Conservation (phyloP, 2,797 vertebrate species). For the Liparis tanakae region DNA sequence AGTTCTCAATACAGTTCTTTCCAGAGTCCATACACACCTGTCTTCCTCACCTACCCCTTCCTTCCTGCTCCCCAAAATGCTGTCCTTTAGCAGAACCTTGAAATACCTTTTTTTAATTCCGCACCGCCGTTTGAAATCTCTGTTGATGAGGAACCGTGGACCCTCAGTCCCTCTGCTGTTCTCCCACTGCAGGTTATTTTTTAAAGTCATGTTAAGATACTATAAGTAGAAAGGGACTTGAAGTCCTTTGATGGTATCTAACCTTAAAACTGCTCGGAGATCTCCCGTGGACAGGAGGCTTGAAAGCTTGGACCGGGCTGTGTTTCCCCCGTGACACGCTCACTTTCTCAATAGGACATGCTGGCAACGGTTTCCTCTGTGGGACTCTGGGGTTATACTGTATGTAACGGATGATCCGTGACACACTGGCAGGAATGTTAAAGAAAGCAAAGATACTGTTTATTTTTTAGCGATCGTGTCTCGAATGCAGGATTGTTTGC, state of each 20-base stretch:
- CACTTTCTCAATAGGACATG: slow-evolving; percentile 45
- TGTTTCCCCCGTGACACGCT: slow-evolving; percentile 57
- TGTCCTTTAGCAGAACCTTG: slow-evolving; percentile 84
- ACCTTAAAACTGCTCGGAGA: slow-evolving; percentile 81
- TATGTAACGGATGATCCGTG: slow-evolving; percentile 56
- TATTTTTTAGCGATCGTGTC: slow-evolving; percentile 19
- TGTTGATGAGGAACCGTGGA: slow-evolving; percentile 83
- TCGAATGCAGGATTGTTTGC: slow-evolving; percentile 1
- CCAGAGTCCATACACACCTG: slow-evolving; percentile 74
- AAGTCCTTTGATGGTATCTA: slow-evolving; percentile 77
- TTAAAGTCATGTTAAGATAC: slow-evolving; percentile 85
- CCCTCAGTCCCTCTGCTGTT: slow-evolving; percentile 73
- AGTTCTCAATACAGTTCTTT: slow-evolving; percentile 70
- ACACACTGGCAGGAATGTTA: slow-evolving; percentile 38
- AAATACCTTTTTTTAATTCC: slow-evolving; percentile 83
- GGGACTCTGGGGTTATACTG: slow-evolving; percentile 48
- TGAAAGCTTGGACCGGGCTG: slow-evolving; percentile 51
- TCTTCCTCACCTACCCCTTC: slow-evolving; percentile 41
- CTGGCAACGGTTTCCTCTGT: slow-evolving; percentile 16
- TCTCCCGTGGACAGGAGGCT: slow-evolving; percentile 65
- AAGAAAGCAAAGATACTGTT: slow-evolving; percentile 9
- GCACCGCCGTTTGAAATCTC: slow-evolving; percentile 83
- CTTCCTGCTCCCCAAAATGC: slow-evolving; percentile 25
- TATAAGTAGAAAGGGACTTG: slow-evolving; percentile 77
- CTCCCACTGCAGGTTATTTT: slow-evolving; percentile 81